phyloP scores from a whole-genome alignment of 2,113 vertebrate species.

The Archocentrus centrarchus region DNA sequence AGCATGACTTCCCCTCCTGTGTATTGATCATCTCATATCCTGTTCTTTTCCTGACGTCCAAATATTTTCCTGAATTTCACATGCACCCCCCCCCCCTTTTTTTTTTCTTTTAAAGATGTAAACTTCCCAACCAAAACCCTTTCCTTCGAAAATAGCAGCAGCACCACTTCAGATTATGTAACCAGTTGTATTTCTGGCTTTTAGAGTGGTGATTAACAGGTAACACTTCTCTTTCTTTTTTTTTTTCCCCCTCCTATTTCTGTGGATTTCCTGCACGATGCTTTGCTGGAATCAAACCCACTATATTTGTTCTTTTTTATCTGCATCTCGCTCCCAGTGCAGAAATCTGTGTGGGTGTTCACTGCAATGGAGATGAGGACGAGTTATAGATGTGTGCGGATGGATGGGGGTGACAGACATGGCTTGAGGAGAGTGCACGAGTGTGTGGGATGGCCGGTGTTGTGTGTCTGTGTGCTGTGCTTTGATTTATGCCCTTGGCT shows the following conservation, averaged over 20 bases:
- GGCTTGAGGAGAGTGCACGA: conserved; percentile 62
- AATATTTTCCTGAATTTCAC: neutral
- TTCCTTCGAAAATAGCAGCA: conserved; percentile 39
- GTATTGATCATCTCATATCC: neutral
- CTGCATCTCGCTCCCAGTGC: conserved; percentile 51
- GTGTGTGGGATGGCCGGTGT: conserved; percentile 63
- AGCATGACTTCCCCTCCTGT: neutral
- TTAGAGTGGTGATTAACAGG: conserved; percentile 56
- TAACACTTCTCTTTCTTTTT: conserved; percentile 12
- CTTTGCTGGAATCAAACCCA: conserved; percentile 49
- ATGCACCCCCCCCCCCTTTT: neutral
- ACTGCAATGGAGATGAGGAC: conserved; percentile 63
- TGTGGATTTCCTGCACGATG: conserved; percentile 41
- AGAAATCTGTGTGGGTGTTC: conserved; percentile 67
- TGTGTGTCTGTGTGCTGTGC: conserved; percentile 12
- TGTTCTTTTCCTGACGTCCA: neutral
- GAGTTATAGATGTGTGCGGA: conserved; percentile 40
- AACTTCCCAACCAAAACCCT: neutral
- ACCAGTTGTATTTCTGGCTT: conserved; percentile 39
- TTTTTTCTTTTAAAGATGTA: neutral
- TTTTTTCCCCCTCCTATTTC: neutral
- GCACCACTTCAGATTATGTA: conserved; percentile 50
- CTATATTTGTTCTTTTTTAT: conserved; percentile 64
- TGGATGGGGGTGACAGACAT: conserved; percentile 29
- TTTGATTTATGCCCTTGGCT: conserved; percentile 69